Percentiles rank a stretch among this genome's conserved stretches.
Conservation (phyloP, 2,113 vertebrate genomes). For the Mesitornis unicolor region DNA sequence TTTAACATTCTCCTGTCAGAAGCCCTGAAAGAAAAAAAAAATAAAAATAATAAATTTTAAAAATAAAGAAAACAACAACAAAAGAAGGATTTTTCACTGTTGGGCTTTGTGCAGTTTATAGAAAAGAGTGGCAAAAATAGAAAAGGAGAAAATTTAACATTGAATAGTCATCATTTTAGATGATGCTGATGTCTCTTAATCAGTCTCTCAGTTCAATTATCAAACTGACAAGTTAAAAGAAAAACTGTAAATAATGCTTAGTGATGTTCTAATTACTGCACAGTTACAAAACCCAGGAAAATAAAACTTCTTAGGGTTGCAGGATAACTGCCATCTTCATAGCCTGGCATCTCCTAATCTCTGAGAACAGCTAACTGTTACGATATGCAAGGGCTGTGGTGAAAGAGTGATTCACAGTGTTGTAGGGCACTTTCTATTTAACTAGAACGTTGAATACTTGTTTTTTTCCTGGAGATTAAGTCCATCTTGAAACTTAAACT, state of each 20-base stretch:
- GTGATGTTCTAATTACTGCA: neutral
- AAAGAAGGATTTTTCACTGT: neutral
- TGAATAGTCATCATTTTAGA: neutral
- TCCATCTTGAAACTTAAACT: neutral
- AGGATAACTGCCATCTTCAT: neutral
- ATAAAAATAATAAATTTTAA: too few species aligned
- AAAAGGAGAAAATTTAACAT: neutral
- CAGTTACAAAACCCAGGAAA: neutral
- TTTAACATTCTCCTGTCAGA: neutral
- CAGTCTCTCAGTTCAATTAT: neutral
- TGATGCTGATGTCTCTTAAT: neutral
- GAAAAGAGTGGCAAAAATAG: neutral
- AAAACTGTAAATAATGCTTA: neutral
- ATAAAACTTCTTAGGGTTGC: neutral
- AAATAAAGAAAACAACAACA: neutral
- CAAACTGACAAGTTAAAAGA: neutral
- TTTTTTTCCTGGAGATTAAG: neutral
- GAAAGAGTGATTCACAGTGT: neutral
- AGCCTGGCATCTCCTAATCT: neutral
- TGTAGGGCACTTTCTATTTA: neutral
- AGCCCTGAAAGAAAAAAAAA: neutral
- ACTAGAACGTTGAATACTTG: neutral
- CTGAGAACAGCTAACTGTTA: neutral
- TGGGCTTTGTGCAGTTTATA: neutral
- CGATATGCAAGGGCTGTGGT: neutral